Evolutionary conservation across 2,113 vertebrate genomes (phyloP).

Genomic region (Acinonyx jubatus): DNA sequence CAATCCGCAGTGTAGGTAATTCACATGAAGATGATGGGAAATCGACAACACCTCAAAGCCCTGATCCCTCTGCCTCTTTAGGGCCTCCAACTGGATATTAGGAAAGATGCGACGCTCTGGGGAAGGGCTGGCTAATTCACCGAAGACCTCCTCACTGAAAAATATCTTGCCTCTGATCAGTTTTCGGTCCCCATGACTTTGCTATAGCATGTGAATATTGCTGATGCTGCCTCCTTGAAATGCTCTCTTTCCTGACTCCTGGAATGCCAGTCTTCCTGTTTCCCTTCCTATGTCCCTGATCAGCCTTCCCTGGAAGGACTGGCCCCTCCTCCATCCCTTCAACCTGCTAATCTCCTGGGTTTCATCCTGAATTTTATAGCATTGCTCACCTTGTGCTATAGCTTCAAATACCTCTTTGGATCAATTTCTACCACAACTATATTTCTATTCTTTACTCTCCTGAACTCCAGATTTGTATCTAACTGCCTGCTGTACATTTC

Average conservation of each 20-base stretch:
- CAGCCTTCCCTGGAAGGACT: neutral
- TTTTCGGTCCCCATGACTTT: neutral
- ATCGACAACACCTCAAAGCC: neutral
- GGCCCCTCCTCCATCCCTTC: neutral
- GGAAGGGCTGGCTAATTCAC: neutral
- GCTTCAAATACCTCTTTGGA: neutral
- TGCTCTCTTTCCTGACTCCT: neutral
- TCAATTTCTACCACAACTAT: neutral
- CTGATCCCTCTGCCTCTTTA: neutral
- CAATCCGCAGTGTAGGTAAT: neutral
- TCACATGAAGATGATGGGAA: neutral
- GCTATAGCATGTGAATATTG: fast-evolving
- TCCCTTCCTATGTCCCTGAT: neutral
- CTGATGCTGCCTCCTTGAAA: neutral
- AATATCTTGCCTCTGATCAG: neutral
- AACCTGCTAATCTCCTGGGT: neutral
- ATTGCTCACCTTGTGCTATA: neutral
- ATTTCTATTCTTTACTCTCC: neutral
- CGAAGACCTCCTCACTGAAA: neutral
- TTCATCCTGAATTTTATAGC: neutral
- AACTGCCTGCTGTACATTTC: neutral
- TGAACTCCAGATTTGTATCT: neutral
- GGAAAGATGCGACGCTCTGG: neutral
- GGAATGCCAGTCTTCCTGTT: neutral
- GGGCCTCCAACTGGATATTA: neutral